phyloP scores from a whole-genome alignment of 2,797 vertebrate genomes.

The Moxostoma hubbsi region DNA sequence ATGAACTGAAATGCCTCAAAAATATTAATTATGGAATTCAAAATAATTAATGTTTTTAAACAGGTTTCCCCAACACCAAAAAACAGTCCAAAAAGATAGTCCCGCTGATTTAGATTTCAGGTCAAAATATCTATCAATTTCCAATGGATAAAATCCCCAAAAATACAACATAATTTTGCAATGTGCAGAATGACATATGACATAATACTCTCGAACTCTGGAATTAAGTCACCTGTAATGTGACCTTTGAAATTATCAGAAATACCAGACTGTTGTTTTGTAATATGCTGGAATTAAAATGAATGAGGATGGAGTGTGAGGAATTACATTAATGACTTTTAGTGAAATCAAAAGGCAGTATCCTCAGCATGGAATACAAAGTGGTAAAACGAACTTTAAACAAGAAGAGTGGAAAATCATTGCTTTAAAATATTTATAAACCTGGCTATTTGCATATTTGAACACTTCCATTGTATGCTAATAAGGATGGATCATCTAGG shows the following conservation, averaged over 20 bases:
- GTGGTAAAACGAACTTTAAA: conserved; percentile 20
- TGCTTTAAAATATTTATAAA: conserved; percentile 35
- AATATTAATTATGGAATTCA: no score
- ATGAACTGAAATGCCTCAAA: no score
- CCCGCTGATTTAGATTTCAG: no score
- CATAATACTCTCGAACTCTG: neutral
- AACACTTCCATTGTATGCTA: conserved; percentile 46
- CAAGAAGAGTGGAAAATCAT: conserved; percentile 30
- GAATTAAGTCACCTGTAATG: neutral
- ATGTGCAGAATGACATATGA: neutral
- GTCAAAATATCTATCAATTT: no score
- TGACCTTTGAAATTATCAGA: neutral
- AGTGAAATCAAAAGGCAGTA: conserved; percentile 10
- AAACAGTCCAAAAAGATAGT: no score
- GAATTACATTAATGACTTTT: conserved; percentile 8
- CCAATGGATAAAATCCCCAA: no score
- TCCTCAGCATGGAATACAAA: conserved; percentile 15
- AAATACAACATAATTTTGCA: no score
- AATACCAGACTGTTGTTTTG: conserved; percentile 1
- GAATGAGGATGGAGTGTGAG: conserved; percentile 12
- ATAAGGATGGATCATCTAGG: conserved; percentile 38
- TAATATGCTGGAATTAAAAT: conserved; percentile 21
- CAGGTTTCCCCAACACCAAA: no score
- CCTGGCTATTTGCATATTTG: conserved; percentile 29
- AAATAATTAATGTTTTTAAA: no score